Conservation (phyloP, 2,113 vertebrate species). For the Sylvia atricapilla region DNA sequence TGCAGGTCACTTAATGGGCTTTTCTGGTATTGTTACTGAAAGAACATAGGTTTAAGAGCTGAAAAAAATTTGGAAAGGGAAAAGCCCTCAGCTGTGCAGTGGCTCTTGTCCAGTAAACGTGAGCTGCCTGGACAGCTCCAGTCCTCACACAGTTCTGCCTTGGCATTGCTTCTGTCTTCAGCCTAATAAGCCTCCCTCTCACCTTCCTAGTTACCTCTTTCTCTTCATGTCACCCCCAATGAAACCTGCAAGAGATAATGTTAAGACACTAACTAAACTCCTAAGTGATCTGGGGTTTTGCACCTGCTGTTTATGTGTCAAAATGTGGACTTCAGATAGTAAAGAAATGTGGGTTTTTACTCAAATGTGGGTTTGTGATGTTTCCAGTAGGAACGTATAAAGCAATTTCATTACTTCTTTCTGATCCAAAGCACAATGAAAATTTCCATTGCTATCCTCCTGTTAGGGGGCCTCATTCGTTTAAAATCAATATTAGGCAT, state of each 20-base stretch:
- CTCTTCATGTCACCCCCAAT: background rate
- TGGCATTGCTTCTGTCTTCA: background rate
- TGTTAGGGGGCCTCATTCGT: background rate
- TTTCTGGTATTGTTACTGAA: background rate
- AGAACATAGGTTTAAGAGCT: background rate
- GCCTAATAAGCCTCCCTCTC: background rate
- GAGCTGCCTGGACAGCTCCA: background rate
- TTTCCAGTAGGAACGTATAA: background rate
- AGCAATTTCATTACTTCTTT: background rate
- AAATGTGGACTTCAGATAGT: background rate
- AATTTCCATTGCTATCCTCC: background rate
- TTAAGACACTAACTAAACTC: background rate
- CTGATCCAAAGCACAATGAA: background rate
- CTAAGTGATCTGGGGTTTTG: background rate
- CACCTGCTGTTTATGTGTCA: background rate
- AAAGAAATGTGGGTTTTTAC: background rate
- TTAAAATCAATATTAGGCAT: background rate
- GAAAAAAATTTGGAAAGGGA: background rate
- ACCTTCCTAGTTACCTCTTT: background rate
- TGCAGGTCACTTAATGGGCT: background rate
- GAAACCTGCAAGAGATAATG: background rate
- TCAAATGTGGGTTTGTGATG: background rate
- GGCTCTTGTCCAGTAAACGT: accelerated
- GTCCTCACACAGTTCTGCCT: background rate
- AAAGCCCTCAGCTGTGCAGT: background rate